Conservation (phyloP, 1,140 invertebrate species). For the Oryctes rhinoceros region DNA sequence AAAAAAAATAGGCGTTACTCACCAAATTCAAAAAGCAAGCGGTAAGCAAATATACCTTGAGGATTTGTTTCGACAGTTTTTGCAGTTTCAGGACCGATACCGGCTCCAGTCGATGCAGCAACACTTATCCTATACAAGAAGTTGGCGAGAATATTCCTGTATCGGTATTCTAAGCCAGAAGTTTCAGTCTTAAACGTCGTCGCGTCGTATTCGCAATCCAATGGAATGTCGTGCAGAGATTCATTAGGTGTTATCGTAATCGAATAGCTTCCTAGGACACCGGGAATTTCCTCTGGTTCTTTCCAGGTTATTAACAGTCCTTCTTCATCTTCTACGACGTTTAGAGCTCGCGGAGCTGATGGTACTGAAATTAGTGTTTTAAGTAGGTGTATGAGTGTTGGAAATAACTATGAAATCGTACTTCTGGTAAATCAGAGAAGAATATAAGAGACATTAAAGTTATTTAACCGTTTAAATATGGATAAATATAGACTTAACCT, state of each 20-base stretch:
- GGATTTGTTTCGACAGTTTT: background rate
- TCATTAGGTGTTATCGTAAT: background rate
- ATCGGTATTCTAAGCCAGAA: background rate
- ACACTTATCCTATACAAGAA: background rate
- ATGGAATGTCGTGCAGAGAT: background rate
- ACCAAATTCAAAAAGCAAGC: background rate
- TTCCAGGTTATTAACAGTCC: slow-evolving; percentile 23
- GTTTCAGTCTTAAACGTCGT: background rate
- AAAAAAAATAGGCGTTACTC: background rate
- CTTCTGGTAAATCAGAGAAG: too few relatives aligned
- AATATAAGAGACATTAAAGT: too few relatives aligned
- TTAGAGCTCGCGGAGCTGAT: background rate
- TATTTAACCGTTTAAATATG: too few relatives aligned
- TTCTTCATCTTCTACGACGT: background rate
- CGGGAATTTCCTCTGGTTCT: background rate
- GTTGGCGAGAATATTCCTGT: background rate
- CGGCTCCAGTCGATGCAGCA: background rate
- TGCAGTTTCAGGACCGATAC: background rate
- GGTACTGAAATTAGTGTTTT: background rate
- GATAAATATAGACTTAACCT: too few relatives aligned
- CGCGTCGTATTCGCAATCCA: background rate
- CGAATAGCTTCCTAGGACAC: background rate
- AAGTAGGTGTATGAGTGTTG: too few relatives aligned
- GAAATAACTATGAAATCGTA: too few relatives aligned
- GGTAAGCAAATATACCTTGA: background rate